Evolutionary conservation across 2,113 vertebrate species (phyloP), one percentile per base, ranked within the genome.

Genomic region (Xenopus laevis): DNA sequence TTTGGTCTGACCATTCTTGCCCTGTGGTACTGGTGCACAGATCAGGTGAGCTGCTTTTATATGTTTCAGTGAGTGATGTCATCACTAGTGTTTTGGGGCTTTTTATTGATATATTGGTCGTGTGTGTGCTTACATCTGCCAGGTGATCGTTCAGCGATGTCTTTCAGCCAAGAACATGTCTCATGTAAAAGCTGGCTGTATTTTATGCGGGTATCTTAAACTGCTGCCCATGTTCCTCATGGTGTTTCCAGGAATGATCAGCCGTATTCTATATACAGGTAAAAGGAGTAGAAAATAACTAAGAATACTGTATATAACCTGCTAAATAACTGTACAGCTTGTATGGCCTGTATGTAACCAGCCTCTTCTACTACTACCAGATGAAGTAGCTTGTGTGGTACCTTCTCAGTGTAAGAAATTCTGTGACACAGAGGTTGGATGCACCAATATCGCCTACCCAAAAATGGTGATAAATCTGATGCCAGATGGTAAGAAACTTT

Each of bases 71-170:
- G 1, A 7, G 33, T 40, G 33, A 40, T 40, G 33, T 40, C 8
- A 9, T 9, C 8, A 40, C 33, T 40, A 40, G 5, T 4, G 5
- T 40, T 40, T 40, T 40, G 5, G 33, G 6, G 5, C 33, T 40
- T 6, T 40, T 40, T 40, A 40, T 40, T 40, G 8, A 40, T 40
- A 40, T 40, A 40, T 40, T 40, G 33, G 5, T 40, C 33, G 8
- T 50, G 47, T 50, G 47, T 50, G 0, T 67, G 50, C 23, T 75
- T 84, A 40, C 74, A 46, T 13, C n/a, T 46, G 66, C 4, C 74
- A 99, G 97, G 97, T 99, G 45, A 99, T 99, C 33, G 97, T 98
- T 52, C 97, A 99, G 81, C 93, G 95, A 15, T 98, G 96, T 80
- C 95, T 99, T 64, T 98, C 97, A 0, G 96, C 91, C 63, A 98